Conservation (phyloP, 2,113 vertebrate genomes). For the Antidorcas marsupialis region DNA sequence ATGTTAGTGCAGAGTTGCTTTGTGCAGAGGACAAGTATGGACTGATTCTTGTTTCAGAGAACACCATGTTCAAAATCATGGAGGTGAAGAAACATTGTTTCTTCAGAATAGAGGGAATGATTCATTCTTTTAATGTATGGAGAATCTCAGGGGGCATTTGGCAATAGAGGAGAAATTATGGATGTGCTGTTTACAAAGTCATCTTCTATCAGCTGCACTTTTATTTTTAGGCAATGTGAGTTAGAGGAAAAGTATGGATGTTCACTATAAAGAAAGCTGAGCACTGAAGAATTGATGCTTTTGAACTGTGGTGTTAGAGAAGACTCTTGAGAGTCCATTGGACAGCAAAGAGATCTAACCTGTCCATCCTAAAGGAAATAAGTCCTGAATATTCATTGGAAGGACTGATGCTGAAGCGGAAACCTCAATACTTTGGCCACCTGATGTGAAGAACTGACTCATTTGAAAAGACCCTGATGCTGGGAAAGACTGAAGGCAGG, state of each 20-base stretch:
- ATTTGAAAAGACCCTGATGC: not conserved
- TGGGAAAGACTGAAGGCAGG: not conserved
- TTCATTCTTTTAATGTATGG: not conserved
- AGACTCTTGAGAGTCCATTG: not conserved
- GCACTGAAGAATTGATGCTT: not conserved
- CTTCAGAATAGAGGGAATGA: not conserved
- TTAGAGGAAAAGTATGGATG: not conserved
- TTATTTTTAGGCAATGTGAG: not conserved
- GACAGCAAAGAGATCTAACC: not conserved
- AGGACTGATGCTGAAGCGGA: not conserved
- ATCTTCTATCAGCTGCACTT: not conserved
- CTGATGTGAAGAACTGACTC: not conserved
- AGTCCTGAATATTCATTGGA: not conserved
- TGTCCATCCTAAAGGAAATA: not conserved
- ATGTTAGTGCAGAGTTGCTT: not conserved
- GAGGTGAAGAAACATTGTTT: not conserved
- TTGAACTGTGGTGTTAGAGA: not conserved
- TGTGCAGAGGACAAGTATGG: not conserved
- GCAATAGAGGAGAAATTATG: not conserved
- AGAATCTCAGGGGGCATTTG: not conserved
- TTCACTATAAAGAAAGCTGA: not conserved
- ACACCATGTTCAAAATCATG: not conserved
- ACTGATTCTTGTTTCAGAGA: not conserved
- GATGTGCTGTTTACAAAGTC: not conserved
- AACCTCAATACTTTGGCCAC: not conserved